These are phyloP conservation scores for Rattus rattus DNA, from an alignment of 2,113 vertebrate genomes.

Conservation along the genomic window DNA sequence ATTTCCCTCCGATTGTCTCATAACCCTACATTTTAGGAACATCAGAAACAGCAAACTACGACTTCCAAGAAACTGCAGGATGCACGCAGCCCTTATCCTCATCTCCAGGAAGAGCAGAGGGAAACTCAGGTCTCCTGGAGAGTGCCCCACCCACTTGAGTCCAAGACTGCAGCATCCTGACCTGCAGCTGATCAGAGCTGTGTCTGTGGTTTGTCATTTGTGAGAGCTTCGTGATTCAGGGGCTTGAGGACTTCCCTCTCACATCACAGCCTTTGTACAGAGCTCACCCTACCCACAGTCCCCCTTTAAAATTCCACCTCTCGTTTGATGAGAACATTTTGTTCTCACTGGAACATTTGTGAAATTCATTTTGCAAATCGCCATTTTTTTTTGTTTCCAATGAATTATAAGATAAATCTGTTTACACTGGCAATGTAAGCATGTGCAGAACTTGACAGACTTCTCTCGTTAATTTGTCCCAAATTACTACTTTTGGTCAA, in stretches of 20 bases:
- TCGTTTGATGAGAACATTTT: conserved; percentile 2
- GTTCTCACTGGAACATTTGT: background rate
- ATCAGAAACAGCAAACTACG: background rate
- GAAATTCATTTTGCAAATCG: conserved; percentile 16
- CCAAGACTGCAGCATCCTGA: background rate
- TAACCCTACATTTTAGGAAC: background rate
- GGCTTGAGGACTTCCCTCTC: background rate
- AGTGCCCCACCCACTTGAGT: background rate
- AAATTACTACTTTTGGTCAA: background rate
- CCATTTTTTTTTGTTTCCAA: conserved; percentile 42
- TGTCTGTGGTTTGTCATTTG: background rate
- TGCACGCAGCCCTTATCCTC: background rate
- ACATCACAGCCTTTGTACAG: background rate
- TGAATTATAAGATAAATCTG: background rate
- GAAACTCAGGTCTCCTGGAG: background rate
- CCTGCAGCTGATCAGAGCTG: background rate
- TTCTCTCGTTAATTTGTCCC: background rate
- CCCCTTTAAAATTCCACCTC: background rate
- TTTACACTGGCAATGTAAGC: background rate
- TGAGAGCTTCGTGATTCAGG: background rate
- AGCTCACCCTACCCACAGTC: background rate
- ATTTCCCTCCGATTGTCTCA: background rate
- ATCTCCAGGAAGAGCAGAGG: background rate
- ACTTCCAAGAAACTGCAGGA: background rate
- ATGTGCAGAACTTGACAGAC: background rate